These are phyloP conservation scores for Tautogolabrus adspersus DNA, from an alignment of 2,113 vertebrate genomes.

Conservation along the genomic window DNA sequence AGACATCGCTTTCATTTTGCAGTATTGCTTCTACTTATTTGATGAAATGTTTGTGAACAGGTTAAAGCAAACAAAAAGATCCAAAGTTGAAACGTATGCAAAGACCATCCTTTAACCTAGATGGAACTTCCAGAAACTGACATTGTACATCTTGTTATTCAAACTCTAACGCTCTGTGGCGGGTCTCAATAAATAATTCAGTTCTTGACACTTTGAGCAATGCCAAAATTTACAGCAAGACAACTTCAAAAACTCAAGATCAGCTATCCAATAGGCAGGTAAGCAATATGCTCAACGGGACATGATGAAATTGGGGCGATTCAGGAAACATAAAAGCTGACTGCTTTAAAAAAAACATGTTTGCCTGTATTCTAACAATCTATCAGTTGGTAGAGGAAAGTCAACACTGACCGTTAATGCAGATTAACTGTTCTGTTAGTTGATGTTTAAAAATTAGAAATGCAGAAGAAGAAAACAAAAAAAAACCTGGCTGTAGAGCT, in stretches of 20 bases:
- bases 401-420: neutral
- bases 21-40: neutral
- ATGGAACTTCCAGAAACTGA: neutral
- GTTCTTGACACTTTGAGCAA: neutral
- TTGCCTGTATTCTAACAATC: neutral
- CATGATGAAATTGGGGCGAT: no score
- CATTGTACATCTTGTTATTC: neutral
- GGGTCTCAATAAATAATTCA: no score
- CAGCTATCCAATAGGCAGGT: neutral
- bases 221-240: neutral
- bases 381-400: neutral
- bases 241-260: neutral
- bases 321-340: neutral
- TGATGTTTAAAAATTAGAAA: slow-evolving; percentile 16
- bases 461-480: neutral
- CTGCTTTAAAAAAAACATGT: neutral
- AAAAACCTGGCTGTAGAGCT: slow-evolving; percentile 11
- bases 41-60: neutral
- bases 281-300: neutral
- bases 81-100: neutral
- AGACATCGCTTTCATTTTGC: neutral
- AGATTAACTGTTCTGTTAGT: slow-evolving; percentile 11
- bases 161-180: neutral
- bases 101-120: no score
- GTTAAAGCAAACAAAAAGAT: neutral